phyloP scores from a whole-genome alignment of 2,113 vertebrate species.

The Ochotona princeps region DNA sequence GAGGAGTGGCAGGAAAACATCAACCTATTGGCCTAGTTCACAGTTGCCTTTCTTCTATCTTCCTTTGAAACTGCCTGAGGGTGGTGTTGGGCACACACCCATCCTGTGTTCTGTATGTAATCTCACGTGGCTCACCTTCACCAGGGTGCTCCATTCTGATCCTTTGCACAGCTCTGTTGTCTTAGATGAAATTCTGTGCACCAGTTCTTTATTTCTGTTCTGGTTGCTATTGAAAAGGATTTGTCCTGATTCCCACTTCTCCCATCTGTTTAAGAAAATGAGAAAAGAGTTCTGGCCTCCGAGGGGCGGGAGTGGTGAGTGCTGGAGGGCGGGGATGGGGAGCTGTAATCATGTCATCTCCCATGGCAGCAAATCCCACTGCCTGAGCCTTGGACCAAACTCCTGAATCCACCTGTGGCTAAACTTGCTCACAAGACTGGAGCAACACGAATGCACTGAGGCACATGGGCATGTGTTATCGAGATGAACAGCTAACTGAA shows the following conservation, averaged over 20 bases:
- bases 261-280: neutral
- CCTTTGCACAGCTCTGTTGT: neutral
- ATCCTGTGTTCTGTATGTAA: neutral
- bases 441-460: too few species aligned
- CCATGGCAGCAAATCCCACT: too few species aligned
- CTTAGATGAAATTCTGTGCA: neutral
- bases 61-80: neutral
- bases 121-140: accelerated
- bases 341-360: too few species aligned
- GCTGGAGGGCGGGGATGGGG: too few species aligned
- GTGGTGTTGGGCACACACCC: neutral
- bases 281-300: neutral
- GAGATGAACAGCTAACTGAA: too few species aligned
- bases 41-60: neutral
- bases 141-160: neutral
- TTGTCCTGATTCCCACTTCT: neutral
- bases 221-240: neutral
- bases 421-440: too few species aligned
- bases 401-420: too few species aligned
- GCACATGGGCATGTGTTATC: too few species aligned
- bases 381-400: too few species aligned
- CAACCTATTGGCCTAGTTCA: neutral
- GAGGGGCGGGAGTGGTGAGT: too few species aligned
- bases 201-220: neutral
- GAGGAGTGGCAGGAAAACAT: neutral